Percentiles rank a stretch among this genome's conserved stretches.
Evolutionary conservation across 2,113 vertebrate genomes (phyloP).

Genomic region (Himantopus leucocephalus): DNA sequence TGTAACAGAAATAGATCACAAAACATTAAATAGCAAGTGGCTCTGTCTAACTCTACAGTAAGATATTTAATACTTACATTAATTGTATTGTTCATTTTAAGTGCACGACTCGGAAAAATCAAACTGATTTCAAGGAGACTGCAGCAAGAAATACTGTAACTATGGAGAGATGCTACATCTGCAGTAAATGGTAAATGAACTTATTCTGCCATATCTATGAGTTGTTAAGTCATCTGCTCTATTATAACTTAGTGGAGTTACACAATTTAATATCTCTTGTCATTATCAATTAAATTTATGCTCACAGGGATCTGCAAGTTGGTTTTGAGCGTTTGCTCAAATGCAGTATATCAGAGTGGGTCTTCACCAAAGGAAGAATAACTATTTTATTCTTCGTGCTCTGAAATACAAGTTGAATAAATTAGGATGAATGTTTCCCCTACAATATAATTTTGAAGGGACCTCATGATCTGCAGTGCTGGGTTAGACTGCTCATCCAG

Average conservation of each 20-base stretch:
- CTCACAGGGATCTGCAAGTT: neutral
- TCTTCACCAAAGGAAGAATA: neutral
- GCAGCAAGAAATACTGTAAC: neutral
- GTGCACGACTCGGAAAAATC: neutral
- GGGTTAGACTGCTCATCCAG: neutral
- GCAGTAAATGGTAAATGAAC: neutral
- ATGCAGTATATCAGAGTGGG: neutral
- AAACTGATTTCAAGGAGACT: neutral
- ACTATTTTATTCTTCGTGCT: neutral
- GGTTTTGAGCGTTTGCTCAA: neutral
- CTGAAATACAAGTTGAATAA: neutral
- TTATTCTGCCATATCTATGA: neutral
- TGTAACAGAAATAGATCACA: neutral
- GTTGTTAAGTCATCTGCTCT: neutral
- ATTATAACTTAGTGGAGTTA: neutral
- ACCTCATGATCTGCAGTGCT: neutral
- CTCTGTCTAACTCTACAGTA: neutral
- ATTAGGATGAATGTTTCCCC: neutral
- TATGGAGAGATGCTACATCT: neutral
- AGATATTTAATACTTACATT: conserved; percentile 27
- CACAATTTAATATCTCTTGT: neutral
- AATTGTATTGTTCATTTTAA: conserved; percentile 10
- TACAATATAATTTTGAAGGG: neutral
- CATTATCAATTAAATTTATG: neutral
- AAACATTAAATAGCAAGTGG: neutral